Evolutionary conservation across 37 sponge, comb jelly and placozoan species (phyloP), one percentile per base, ranked within the genome.

Genomic region (Hormiphora californensis): DNA sequence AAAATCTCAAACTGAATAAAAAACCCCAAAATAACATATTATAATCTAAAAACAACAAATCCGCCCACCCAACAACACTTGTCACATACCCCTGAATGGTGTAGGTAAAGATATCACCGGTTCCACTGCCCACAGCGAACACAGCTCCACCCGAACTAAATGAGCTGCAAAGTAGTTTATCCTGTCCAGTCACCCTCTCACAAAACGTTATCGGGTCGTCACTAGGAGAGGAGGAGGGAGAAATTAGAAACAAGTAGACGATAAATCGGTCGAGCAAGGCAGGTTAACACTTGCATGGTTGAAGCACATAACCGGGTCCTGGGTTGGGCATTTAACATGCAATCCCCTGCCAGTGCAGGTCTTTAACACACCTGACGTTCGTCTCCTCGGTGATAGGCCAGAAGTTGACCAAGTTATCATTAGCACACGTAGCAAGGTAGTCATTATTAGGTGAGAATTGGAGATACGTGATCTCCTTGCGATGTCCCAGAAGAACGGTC

Each of bases 401-500:
- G 81, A 73, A 73, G 35, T 46, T 43, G 38, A 73, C 81, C 46
- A 73, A 46, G 43, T 46, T 46, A 36, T 73, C 81, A 40, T 46
- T 73, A 17, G 81, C 32, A 3, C 46, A 73, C 28, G 81, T 73
- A 46, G 81, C 43, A 23, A 73, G 44, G 46, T 40, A 73, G 46
- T 73, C 81, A 30, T 33, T 36, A 46, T 73, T 73, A 41, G 81
- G 81, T 0, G 81, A 73, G 38, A 73, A 73, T 43, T 73, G 81
- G 7, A 73, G 41, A 22, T 43, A 73, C 46, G 40, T 73, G 35
- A 73, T 36, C 21, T n/a, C n/a, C n/a, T 43, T 46, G 12, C 81
- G 12, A 28, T 73, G 81, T 41, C 81, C 81, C 28, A 46, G 40
- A 2, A 73, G 46, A 1, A 73, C 81, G n/a, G 81, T 36, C n/a